Evolutionary conservation across 2,797 vertebrate species (phyloP).

Genomic region (Microctenopoma steveboyesi): DNA sequence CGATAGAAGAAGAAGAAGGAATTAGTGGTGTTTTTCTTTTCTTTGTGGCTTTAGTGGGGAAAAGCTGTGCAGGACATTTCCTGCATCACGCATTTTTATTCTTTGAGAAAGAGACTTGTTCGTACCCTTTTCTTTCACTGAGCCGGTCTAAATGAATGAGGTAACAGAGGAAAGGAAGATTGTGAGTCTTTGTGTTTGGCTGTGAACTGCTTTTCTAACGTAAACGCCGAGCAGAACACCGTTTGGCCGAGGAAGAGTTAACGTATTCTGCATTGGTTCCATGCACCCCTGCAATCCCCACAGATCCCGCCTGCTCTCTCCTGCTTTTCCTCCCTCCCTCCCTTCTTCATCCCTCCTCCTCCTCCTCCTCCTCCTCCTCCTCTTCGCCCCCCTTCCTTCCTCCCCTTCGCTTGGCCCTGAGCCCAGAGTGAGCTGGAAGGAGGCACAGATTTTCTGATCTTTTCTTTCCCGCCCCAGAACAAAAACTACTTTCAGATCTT

Average conservation of each 20-base stretch:
- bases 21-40: no score
- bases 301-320: slow-evolving; percentile 57
- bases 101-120: no score
- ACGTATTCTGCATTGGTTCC: slow-evolving; percentile 72
- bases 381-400: slow-evolving; percentile 49
- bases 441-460: slow-evolving; percentile 41
- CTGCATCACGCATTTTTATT: no score
- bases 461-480: not conserved
- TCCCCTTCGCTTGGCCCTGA: slow-evolving; percentile 56
- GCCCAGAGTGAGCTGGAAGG: slow-evolving; percentile 68
- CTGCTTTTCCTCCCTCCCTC: slow-evolving; percentile 27
- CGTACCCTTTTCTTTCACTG: no score
- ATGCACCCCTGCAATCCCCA: slow-evolving; percentile 62
- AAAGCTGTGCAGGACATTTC: no score
- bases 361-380: slow-evolving; percentile 1
- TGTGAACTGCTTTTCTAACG: no score
- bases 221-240: not conserved
- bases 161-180: no score
- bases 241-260: slow-evolving; percentile 58
- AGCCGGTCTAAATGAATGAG: no score
- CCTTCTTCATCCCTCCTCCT: slow-evolving; percentile 26
- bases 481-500: slow-evolving; percentile 26
- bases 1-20: no score
- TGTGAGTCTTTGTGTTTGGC: no score
- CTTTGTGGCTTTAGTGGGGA: no score